Base-by-base conservation (phyloP, 1,140 invertebrate genomes). In the Hestina assimilis region DNA sequence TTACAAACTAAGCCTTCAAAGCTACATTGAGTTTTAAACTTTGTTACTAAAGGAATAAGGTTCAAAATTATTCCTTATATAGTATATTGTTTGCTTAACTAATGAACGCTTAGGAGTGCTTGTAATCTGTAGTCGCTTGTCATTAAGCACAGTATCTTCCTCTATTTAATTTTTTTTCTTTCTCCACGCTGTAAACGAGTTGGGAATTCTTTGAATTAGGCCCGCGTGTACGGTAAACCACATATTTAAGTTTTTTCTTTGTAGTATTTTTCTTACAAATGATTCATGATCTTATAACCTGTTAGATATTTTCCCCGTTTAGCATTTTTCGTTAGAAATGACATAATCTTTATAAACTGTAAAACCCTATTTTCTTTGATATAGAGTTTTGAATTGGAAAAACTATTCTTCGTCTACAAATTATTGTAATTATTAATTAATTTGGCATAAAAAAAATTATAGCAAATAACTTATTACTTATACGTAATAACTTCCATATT, bases 51-150 rank as follows among this genome's bases (percentile, higher is more conserved):
- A 1, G 9, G 2, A 0, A 46, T 63, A 54, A 20, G 15, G 35
- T 55, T 41, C 4, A 54, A 41, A 59, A 11, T 59, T 6, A 14
- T 12, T 29, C 12, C 17, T 9, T 1, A 14, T 46, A 20, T 1
- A 4, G 3, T 1, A 51, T 4, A 54, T 28, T 70, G 58, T 70
- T 66, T 70, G 58, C 57, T 57, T 56, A 52, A 71, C 68, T 71
- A 71, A 71, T 71, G 68, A 71, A 53, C 58, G 57, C 61, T 67
- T 62, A 67, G 59, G 50, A 62, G 63, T 56, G 56, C 55, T 61
- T 41, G 65, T 68, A 68, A 68, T 68, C 55, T 64, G 52, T 67
- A 59, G 45, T 63, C 62, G 17, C 45, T 66, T 64, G 61, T 67
- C 59, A 60, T 71, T 71, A 64, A 64, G 47, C 43, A 24, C 29